A percentile compares a stretch with the other conserved stretches of the same genome.
Evolutionary conservation across 1,140 invertebrate genomes (phyloP).

Genomic region (Hyles vespertilio): DNA sequence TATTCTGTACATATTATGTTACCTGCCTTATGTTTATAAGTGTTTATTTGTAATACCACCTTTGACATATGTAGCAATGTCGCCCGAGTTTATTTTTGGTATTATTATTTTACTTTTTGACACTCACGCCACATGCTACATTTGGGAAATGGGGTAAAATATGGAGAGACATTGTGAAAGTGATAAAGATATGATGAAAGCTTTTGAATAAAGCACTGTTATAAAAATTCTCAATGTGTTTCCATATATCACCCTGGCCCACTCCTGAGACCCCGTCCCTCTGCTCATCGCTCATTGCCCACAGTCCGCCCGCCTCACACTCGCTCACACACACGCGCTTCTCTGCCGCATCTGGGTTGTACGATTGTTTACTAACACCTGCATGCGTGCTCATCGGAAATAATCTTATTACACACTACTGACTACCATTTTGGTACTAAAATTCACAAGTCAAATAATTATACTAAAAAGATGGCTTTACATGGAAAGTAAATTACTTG

Average conservation of each 20-base stretch:
- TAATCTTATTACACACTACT: no score
- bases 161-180: constrained; percentile 80
- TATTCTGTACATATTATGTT: constrained; percentile 71
- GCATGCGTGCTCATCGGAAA: constrained; percentile 6
- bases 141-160: constrained; percentile 77
- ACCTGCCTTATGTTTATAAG: constrained; percentile 73
- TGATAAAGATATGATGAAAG: constrained; percentile 74
- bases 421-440: neutral
- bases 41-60: constrained; percentile 77
- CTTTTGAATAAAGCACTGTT: constrained; percentile 81
- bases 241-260: constrained; percentile 75
- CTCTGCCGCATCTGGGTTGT: neutral
- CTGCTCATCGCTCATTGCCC: constrained; percentile 11
- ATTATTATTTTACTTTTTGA: constrained; percentile 63
- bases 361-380: constrained; percentile 6
- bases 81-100: constrained; percentile 60
- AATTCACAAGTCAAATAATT: no score
- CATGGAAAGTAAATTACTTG: neutral
- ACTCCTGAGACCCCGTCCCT: constrained; percentile 32
- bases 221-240: constrained; percentile 79
- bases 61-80: constrained; percentile 77
- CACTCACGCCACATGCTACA: constrained; percentile 74
- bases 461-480: neutral
- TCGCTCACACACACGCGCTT: constrained; percentile 1
- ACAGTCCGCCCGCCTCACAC: constrained; percentile 1